phyloP scores from a whole-genome alignment of 2,797 vertebrate genomes.

The Syngnathus rostellatus region DNA sequence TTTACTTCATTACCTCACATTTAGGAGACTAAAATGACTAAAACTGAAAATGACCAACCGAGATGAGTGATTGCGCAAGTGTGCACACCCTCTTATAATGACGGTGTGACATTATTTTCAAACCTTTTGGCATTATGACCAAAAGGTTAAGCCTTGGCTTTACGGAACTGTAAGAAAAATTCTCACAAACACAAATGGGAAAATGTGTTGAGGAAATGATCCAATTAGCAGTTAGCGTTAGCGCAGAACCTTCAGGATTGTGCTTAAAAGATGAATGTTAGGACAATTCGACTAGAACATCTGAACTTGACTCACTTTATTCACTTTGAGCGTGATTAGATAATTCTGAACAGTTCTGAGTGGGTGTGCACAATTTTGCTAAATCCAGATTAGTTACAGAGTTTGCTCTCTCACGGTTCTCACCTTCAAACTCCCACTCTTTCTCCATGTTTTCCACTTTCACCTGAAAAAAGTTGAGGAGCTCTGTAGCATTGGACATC shows the following conservation, averaged over 20 bases:
- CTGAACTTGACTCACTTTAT: background rate
- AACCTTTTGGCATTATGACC: background rate
- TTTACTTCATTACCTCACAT: too few species aligned
- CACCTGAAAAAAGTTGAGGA: slow-evolving; percentile 88
- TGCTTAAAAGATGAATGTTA: background rate
- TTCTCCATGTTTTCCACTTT: slow-evolving; percentile 85
- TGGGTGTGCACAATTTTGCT: background rate
- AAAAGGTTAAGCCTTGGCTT: background rate
- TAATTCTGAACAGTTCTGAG: background rate
- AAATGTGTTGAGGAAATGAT: background rate
- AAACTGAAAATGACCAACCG: too few species aligned
- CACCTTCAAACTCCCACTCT: slow-evolving; percentile 89
- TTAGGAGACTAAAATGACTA: background rate
- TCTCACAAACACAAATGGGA: background rate
- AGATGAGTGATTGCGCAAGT: background rate
- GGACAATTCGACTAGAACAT: background rate
- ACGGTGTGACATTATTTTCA: background rate
- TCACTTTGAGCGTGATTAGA: background rate
- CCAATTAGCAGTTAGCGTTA: background rate
- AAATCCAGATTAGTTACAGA: too few species aligned
- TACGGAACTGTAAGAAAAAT: background rate
- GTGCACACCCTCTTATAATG: background rate
- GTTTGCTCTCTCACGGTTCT: slow-evolving; percentile 24
- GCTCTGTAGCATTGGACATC: slow-evolving; percentile 92
- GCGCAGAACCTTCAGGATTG: background rate